phyloP scores from a whole-genome alignment of 2,113 vertebrate genomes.

The Odocoileus virginianus region DNA sequence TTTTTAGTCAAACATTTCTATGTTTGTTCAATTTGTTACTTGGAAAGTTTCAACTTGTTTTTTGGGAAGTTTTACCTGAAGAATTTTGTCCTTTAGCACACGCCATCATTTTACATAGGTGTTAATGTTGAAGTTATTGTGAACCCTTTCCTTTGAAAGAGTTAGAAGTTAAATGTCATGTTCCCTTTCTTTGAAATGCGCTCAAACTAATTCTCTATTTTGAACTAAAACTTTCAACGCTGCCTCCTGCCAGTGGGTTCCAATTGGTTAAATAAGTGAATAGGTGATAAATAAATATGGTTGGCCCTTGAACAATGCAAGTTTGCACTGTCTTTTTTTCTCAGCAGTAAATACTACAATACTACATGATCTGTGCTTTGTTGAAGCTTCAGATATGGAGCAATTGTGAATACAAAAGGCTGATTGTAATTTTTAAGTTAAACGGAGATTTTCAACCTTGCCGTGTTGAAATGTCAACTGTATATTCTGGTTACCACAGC shows the following conservation, averaged over 20 bases:
- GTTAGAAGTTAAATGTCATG: background rate
- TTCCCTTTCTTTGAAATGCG: background rate
- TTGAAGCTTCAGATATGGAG: background rate
- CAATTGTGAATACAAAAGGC: background rate
- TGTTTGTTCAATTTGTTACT: background rate
- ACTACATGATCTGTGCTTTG: background rate
- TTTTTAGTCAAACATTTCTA: background rate
- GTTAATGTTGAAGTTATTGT: background rate
- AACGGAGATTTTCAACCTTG: rapidly evolving
- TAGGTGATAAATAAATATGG: background rate
- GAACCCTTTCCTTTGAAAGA: background rate
- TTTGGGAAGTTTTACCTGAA: background rate
- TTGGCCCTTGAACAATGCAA: background rate
- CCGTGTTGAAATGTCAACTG: background rate
- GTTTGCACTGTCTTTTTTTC: background rate
- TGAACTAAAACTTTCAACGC: background rate
- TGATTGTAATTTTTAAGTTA: background rate
- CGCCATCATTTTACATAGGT: background rate
- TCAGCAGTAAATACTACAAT: background rate
- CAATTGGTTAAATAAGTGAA: background rate
- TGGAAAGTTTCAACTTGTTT: background rate
- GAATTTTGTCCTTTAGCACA: background rate
- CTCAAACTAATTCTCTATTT: background rate
- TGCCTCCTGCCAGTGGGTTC: background rate
- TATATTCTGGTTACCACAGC: background rate